Conservation (phyloP, 2,797 vertebrate genomes). For the Spondyliosoma cantharus region DNA sequence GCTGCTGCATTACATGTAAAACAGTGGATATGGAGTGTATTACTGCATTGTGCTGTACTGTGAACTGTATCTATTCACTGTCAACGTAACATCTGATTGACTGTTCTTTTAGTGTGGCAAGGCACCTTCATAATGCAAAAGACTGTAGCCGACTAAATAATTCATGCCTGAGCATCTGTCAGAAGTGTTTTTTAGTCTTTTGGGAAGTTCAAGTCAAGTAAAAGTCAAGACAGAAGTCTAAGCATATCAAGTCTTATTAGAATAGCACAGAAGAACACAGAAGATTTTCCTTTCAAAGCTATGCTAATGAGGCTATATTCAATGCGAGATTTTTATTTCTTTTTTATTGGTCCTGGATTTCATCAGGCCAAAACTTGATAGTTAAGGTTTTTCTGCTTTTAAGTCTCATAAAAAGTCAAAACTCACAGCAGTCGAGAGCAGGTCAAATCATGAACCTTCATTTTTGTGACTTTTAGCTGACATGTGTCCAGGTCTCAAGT, state of each 20-base stretch:
- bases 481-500: neutral
- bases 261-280: neutral
- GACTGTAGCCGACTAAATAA: neutral
- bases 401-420: neutral
- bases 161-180: neutral
- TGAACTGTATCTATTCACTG: neutral
- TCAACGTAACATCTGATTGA: neutral
- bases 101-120: neutral
- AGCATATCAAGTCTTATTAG: neutral
- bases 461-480: neutral
- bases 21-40: neutral
- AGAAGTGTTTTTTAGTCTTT: neutral
- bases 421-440: neutral
- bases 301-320: neutral
- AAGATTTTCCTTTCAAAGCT: neutral
- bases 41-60: neutral
- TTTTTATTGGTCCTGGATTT: neutral
- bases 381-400: neutral
- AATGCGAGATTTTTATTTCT: neutral
- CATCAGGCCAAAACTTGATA: neutral
- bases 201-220: neutral
- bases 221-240: neutral
- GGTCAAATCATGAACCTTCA: neutral
- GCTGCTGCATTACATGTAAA: constrained; percentile 2
- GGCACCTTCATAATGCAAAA: neutral